Evolutionary conservation across 2,888 invertebrate species (phyloP).

Genomic region (Syrista parreyssii): DNA sequence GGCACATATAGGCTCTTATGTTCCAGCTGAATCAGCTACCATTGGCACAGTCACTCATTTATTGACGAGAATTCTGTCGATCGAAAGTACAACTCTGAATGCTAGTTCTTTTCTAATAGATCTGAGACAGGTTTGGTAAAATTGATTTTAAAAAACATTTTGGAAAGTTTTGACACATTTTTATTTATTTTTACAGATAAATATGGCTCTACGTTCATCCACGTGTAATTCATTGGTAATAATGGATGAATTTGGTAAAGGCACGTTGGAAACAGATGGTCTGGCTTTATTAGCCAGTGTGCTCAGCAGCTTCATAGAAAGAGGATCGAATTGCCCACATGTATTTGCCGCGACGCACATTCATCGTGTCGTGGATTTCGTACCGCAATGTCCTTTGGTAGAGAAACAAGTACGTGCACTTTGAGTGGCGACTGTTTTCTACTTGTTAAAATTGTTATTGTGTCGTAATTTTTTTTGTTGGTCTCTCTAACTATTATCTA

Average conservation of each 20-base stretch:
- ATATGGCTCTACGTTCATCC: conserved; percentile 76
- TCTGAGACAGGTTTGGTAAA: conserved; percentile 76
- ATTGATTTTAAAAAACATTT: conserved; percentile 9
- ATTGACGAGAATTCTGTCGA: conserved; percentile 79
- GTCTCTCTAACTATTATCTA: conserved; percentile 46
- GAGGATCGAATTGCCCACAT: conserved; percentile 75
- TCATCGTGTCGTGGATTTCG: conserved; percentile 72
- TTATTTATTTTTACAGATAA: conserved; percentile 70
- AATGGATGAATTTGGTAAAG: conserved; percentile 91
- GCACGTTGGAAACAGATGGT: conserved; percentile 83
- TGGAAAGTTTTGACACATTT: background rate
- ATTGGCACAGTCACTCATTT: conserved; percentile 81
- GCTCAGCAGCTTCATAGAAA: conserved; percentile 75
- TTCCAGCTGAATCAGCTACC: conserved; percentile 81
- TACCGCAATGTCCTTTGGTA: conserved; percentile 70
- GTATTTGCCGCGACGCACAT: conserved; percentile 84
- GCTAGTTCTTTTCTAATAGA: conserved; percentile 90
- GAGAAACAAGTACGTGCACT: conserved; percentile 68
- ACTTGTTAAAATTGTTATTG: background rate
- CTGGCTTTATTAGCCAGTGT: conserved; percentile 77
- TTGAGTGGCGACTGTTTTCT: background rate
- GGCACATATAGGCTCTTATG: conserved; percentile 90
- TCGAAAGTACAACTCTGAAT: conserved; percentile 81
- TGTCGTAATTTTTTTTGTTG: conserved; percentile 2
- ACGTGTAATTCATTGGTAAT: conserved; percentile 78